Evolutionary conservation across 1,140 invertebrate species (phyloP).

Genomic region (Bombus impatiens): DNA sequence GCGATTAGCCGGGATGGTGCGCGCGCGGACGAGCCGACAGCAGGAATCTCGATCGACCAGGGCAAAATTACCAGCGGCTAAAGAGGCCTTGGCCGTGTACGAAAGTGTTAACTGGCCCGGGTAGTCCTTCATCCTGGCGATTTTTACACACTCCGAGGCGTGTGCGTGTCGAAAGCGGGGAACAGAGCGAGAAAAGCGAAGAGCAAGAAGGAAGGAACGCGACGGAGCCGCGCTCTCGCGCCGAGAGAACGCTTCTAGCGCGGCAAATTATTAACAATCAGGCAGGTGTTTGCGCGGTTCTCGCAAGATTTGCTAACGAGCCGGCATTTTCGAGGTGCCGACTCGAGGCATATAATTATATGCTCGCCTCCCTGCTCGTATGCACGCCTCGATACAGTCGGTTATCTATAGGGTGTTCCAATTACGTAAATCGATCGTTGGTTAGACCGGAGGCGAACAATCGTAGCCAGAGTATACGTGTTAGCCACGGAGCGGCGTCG

Average conservation of each 20-base stretch:
- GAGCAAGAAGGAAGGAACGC: not conserved
- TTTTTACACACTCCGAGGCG: constrained; percentile 28
- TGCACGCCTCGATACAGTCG: constrained; percentile 58
- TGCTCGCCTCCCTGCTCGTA: constrained; percentile 67
- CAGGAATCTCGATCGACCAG: constrained; percentile 34
- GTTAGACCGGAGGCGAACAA: not conserved
- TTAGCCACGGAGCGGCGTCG: no score
- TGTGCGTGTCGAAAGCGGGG: not conserved
- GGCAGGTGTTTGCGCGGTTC: constrained; percentile 74
- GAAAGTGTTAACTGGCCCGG: constrained; percentile 38
- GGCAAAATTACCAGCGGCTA: constrained; percentile 44
- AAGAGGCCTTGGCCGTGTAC: constrained; percentile 15
- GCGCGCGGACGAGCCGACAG: not conserved
- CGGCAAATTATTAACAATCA: constrained; percentile 77
- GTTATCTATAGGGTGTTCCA: constrained; percentile 68
- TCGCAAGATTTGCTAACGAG: constrained; percentile 75
- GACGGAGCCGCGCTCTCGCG: not conserved
- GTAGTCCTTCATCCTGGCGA: constrained; percentile 14
- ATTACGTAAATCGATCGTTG: constrained; percentile 22
- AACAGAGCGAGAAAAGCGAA: not conserved
- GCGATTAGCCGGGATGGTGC: constrained; percentile 9
- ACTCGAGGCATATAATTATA: constrained; percentile 76
- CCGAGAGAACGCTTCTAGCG: constrained; percentile 56
- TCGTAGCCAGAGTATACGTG: not conserved
- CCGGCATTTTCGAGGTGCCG: constrained; percentile 73